Conservation (phyloP, 2,888 invertebrate genomes). For the Oxyteleia sp. region DNA sequence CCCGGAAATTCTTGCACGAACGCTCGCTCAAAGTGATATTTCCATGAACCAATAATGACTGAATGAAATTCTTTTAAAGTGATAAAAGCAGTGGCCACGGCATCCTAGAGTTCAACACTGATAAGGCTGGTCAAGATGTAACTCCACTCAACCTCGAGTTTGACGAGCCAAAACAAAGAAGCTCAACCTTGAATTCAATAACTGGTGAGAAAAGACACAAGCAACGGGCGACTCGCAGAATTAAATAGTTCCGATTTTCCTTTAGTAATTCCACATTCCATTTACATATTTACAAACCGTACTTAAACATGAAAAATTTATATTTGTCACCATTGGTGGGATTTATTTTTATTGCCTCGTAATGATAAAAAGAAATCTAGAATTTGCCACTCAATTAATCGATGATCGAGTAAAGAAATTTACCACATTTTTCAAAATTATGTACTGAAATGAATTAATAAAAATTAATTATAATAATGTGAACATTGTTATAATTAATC, state of each 20-base stretch:
- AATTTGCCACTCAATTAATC: conserved; percentile 26
- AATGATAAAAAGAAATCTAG: not conserved
- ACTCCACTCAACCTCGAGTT: conserved; percentile 95
- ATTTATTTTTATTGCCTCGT: conserved; percentile 13
- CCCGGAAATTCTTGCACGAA: not conserved
- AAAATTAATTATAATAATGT: no score
- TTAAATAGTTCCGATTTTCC: conserved; percentile 21
- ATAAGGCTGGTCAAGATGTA: conserved; percentile 95
- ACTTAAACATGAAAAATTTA: conserved; percentile 4
- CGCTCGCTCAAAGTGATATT: no score
- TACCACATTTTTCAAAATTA: no score
- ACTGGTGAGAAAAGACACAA: conserved; percentile 89
- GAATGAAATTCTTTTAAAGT: conserved; percentile 76
- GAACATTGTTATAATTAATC: no score
- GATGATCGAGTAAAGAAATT: conserved; percentile 32
- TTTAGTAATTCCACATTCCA: conserved; percentile 16
- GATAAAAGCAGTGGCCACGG: conserved; percentile 89
- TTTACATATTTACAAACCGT: conserved; percentile 32
- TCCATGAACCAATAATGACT: not conserved
- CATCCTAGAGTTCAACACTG: conserved; percentile 94
- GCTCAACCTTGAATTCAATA: conserved; percentile 92
- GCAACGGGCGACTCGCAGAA: conserved; percentile 1
- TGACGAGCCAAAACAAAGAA: conserved; percentile 90
- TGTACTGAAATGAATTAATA: no score
- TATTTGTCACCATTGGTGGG: conserved; percentile 1